Base-by-base conservation (phyloP, 2,888 invertebrate species). In the Thalpophila matura region DNA sequence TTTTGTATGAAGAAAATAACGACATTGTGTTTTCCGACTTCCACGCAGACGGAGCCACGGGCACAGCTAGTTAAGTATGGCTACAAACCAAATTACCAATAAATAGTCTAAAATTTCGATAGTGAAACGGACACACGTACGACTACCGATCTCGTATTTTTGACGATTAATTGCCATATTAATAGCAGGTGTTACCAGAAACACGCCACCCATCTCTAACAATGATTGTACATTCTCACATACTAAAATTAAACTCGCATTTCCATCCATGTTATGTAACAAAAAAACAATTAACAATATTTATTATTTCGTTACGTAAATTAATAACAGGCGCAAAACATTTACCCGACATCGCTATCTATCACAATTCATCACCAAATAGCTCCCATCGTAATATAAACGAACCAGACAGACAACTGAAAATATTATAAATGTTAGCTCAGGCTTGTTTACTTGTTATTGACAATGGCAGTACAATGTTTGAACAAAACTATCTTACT, bases 351-450 rank as follows among this genome's bases (percentile, higher is more conserved):
- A 59, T 46, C 26, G 61, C 61, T 20, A 79, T 78, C 79, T 62
- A 66, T 78, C 79, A 71, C 65, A 62, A 78, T 78, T 68, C 62
- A 78, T 79, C 78, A 78, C 60, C 42, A 74, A 74, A 74, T 63
- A 72, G 63, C 73, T 72, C 43, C 45, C 45, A 43, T 67, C 12
- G 61, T 38, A 60, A 66, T 43, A 18, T 63, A 63, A 73, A 63
- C 46, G 62, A 55, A 43, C 7, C 68, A 43, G 56, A 54, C 57
- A 68, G 54, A 73, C 62, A 63, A 72, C 67, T 71, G 56, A 58
- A 72, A 73, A 68, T 68, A 74, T 47, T 67, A 58, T 68, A 73
- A 67, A 61, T 54, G 43, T 67, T 24, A 57, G 68, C 53, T 18
- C 33, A 40, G 51, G 24, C 53, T 51, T 55, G 51, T 60, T 62